These are phyloP conservation scores for Pycnomerus fuliginosus DNA, from an alignment of 2,888 invertebrate genomes.

Conservation along the genomic window DNA sequence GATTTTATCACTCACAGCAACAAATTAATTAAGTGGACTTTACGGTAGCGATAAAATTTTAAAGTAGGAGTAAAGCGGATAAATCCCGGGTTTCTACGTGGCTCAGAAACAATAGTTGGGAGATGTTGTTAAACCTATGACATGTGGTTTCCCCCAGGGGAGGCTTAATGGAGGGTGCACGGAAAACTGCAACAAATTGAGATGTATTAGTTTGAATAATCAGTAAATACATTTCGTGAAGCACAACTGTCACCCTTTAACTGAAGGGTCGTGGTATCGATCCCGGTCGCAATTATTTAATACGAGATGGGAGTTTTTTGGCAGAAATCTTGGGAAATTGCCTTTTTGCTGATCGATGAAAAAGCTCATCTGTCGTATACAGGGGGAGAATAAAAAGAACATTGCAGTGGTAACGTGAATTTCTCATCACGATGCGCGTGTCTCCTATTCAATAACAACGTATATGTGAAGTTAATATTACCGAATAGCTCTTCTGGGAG, in stretches of 20 bases:
- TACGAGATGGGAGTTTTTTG: conserved; percentile 27
- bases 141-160: conserved; percentile 21
- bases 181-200: conserved; percentile 22
- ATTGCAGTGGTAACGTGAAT: conserved; percentile 17
- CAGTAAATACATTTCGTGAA: conserved; percentile 12
- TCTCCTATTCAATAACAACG: conserved; percentile 20
- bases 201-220: conserved; percentile 23
- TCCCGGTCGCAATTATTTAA: conserved; percentile 12
- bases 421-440: conserved; percentile 21
- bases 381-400: conserved; percentile 9
- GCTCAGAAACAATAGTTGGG: conserved; percentile 6
- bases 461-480: conserved; percentile 24
- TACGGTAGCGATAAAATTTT: conserved; percentile 15
- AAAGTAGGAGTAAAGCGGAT: conserved; percentile 7
- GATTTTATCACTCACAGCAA: no score
- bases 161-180: conserved; percentile 11
- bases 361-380: conserved; percentile 27
- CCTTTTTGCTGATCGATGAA: conserved; percentile 33
- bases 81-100: conserved; percentile 2
- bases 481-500: conserved; percentile 22
- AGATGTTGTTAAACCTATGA: conserved; percentile 16
- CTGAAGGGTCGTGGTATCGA: conserved; percentile 10
- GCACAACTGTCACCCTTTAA: conserved; percentile 16
- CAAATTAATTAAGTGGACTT: conserved; percentile 16
- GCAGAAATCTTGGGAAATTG: conserved; percentile 31